A percentile compares a stretch with the other conserved stretches of the same genome.
Conservation (phyloP, 2,797 vertebrate genomes). For the Telmatherina bonti region DNA sequence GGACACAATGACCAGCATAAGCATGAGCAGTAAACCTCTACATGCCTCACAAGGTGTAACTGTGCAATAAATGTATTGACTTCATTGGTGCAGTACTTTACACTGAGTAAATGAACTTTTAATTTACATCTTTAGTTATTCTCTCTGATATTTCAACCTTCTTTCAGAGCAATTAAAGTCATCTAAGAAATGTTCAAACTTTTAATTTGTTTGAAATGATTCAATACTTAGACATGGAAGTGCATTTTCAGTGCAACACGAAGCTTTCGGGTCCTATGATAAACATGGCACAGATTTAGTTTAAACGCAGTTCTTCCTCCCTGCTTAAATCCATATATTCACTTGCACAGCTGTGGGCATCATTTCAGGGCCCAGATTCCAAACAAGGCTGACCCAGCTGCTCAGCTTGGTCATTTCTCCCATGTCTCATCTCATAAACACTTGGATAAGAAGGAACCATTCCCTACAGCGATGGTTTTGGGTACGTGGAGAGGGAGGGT, state of each 20-base stretch:
- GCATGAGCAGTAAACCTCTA: no score
- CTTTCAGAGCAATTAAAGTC: neutral
- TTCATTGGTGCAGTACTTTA: no score
- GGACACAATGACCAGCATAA: neutral
- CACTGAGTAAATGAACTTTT: no score
- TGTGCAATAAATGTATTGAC: no score
- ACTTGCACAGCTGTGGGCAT: neutral
- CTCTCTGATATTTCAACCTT: no score
- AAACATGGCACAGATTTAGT: neutral
- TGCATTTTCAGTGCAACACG: neutral
- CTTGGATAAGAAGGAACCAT: conserved; percentile 46
- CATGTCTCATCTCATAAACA: conserved; percentile 38
- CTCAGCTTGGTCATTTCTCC: conserved; percentile 43
- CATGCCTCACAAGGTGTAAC: no score
- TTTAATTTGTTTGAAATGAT: neutral
- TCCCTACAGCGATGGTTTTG: conserved; percentile 46
- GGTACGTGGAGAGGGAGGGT: conserved; percentile 35
- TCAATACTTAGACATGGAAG: neutral
- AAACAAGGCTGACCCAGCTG: conserved; percentile 57
- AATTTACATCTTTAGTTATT: no score
- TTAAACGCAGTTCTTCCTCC: neutral
- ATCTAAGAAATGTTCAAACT: neutral
- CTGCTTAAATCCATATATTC: conserved; percentile 8
- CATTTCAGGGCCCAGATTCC: conserved; percentile 33
- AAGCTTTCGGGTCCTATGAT: neutral